phyloP scores from a whole-genome alignment of 2,113 vertebrate species.

The Gorilla gorilla region DNA sequence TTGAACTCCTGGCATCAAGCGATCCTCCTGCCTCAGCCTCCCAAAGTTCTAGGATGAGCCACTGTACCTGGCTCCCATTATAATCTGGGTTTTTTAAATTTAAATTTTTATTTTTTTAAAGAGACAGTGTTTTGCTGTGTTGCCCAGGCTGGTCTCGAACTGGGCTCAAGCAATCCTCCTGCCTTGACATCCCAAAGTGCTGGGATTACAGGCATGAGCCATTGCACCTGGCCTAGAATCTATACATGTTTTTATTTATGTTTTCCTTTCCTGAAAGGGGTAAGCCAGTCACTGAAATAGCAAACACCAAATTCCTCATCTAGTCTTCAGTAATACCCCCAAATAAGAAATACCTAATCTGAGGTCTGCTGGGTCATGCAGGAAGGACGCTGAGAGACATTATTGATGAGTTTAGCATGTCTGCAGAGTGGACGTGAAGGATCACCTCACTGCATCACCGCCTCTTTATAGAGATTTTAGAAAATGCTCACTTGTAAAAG shows the following conservation, averaged over 20 bases:
- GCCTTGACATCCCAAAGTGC: background rate
- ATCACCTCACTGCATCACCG: accelerated
- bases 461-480: background rate
- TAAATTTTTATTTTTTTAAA: background rate
- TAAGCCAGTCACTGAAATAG: background rate
- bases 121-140: background rate
- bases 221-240: too few relatives aligned
- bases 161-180: background rate
- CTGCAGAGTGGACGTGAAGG: background rate
- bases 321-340: background rate
- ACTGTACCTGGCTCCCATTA: background rate
- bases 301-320: background rate
- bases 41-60: too few relatives aligned
- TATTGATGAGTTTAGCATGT: background rate
- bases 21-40: too few relatives aligned
- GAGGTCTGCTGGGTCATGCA: background rate
- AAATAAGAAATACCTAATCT: background rate
- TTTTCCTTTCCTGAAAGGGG: background rate
- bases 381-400: background rate
- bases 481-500: background rate
- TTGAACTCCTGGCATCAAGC: too few relatives aligned
- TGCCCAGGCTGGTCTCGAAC: background rate
- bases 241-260: background rate
- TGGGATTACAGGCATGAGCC: background rate
- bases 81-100: too few relatives aligned